Conservation (phyloP, 2,113 vertebrate species). For the Merops nubicus region DNA sequence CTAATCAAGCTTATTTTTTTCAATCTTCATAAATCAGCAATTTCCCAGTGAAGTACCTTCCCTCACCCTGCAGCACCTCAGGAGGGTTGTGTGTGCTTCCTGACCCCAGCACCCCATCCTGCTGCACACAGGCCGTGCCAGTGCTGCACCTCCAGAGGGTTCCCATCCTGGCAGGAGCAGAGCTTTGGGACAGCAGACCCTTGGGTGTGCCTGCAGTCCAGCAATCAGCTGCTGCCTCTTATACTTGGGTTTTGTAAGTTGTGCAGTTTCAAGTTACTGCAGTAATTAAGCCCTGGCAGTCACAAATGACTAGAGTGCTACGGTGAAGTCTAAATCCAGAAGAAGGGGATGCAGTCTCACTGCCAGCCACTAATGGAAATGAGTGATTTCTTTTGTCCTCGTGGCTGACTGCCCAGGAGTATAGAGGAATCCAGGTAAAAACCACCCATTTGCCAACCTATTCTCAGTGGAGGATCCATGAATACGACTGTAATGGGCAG, state of each 20-base stretch:
- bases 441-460: conserved; percentile 1
- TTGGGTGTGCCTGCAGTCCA: not conserved
- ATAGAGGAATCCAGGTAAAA: conserved; percentile 52
- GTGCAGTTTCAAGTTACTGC: conserved; percentile 48
- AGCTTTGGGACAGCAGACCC: not conserved
- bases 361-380: conserved; percentile 69
- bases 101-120: fast-evolving
- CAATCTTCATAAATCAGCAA: not conserved
- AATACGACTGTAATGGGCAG: not conserved
- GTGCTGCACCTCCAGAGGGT: fast-evolving
- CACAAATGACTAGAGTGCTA: conserved; percentile 32
- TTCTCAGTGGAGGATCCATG: not conserved
- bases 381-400: conserved; percentile 57
- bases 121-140: fast-evolving
- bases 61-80: not conserved
- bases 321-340: conserved; percentile 37
- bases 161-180: not conserved
- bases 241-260: not conserved
- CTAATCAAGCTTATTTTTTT: not conserved
- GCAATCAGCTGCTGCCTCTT: not conserved
- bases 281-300: conserved; percentile 63
- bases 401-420: conserved; percentile 53
- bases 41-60: not conserved
- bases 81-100: not conserved
- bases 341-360: not conserved